Evolutionary conservation across 2,797 vertebrate species (phyloP), one percentile per base, ranked within the genome.

Genomic region (Mareca strepera): DNA sequence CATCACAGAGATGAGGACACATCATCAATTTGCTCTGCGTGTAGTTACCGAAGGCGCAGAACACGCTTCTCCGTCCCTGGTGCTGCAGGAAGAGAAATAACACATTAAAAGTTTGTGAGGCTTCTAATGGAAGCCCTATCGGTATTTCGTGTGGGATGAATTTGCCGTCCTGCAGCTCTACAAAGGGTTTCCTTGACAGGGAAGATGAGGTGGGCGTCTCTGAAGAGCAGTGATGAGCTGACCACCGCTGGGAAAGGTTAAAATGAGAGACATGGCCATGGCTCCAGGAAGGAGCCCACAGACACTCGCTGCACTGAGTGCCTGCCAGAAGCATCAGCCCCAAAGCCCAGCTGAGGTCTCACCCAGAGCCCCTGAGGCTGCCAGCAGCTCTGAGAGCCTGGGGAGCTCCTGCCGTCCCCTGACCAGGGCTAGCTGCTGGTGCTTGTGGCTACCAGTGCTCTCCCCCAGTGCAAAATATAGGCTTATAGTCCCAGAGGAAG

Each of bases 341-440:
- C 26, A 31, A 50, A 50, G 6, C 31, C 28, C 11, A 0, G 0
- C 7, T 12, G 26, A 72, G 41, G 11, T 31, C 72, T 33, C 2
- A 2, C 10, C 64, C 8, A 1, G 62, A 31, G 2, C 26, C 22
- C 3, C 18, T 41, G 16, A 7, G 6, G 28, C 7, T 66, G 50
- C 29, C 1, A 0, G 43, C 43, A 74, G 31, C 46, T 46, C 37
- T 1, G 7, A 53, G 12, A 70, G 29, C 11, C 26, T 21, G 25
- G 46, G 28, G 75, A 28, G 22, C 29, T 48, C 13, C 9, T 15
- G 18, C 20, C 55, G 15, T 23, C 39, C 37, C 60, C 17, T 23
- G 12, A 35, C 0, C 0, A 2, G 25, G 60, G n/a, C 60, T 33
- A 1, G 1, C 4, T 59, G 16, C 48, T 66, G 22, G 3, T 37